phyloP scores from a whole-genome alignment of 1,140 invertebrate genomes.

The Aphaenogaster floridana region DNA sequence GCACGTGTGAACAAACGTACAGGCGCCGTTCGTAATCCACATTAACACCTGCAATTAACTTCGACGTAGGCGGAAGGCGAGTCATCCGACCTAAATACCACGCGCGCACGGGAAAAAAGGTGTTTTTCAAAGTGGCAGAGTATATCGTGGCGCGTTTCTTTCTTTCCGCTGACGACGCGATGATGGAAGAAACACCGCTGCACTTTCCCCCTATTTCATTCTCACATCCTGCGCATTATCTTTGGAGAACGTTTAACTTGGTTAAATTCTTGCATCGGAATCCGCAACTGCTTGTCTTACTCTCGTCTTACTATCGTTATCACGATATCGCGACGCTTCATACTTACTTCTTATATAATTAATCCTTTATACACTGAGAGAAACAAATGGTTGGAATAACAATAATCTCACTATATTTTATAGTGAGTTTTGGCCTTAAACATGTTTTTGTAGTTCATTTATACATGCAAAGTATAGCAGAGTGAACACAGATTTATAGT shows the following conservation, averaged over 20 bases:
- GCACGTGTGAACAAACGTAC: conserved; percentile 41
- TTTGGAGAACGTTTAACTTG: not conserved
- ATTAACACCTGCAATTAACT: conserved; percentile 83
- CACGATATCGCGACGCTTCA: not conserved
- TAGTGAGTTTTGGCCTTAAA: too few relatives aligned
- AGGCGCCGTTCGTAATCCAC: conserved; percentile 73
- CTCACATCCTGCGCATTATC: not conserved
- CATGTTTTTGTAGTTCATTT: too few relatives aligned
- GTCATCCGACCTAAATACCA: conserved; percentile 76
- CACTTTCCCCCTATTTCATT: not conserved
- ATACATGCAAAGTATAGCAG: too few relatives aligned
- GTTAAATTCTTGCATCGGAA: not conserved
- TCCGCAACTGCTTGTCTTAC: not conserved
- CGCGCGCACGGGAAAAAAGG: conserved; percentile 22
- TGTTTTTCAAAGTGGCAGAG: not conserved
- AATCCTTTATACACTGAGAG: not conserved
- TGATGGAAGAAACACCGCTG: not conserved
- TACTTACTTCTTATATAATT: not conserved
- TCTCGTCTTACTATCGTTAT: not conserved
- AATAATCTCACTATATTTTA: too few relatives aligned
- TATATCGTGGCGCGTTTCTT: not conserved
- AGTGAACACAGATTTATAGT: too few relatives aligned
- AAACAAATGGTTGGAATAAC: too few relatives aligned
- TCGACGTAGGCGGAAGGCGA: conserved; percentile 75
- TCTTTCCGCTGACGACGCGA: not conserved